phyloP scores from a whole-genome alignment of 92 coral and sea anemone species.

The Zoanthus solanderi region DNA sequence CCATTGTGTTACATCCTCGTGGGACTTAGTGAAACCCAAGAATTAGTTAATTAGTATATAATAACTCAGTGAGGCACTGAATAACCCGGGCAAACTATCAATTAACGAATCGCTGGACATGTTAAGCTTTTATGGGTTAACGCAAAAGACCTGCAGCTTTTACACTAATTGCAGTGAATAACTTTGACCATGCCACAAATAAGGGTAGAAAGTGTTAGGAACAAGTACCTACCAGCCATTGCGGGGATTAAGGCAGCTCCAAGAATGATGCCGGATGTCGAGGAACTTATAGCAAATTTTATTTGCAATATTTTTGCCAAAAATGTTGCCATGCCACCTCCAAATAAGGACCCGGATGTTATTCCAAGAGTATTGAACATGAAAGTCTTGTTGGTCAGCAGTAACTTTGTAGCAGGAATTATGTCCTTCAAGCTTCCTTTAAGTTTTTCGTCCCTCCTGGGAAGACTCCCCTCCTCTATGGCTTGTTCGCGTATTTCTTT shows the following conservation, averaged over 20 bases:
- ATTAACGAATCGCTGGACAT: too few relatives aligned
- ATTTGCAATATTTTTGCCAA: slow-evolving; percentile 70
- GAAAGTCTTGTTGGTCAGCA: slow-evolving; percentile 74
- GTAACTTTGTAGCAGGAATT: slow-evolving; percentile 67
- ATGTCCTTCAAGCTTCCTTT: slow-evolving; percentile 60
- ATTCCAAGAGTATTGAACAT: slow-evolving; percentile 77
- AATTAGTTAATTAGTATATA: too few relatives aligned
- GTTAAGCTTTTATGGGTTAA: too few relatives aligned
- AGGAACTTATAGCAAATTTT: slow-evolving; percentile 68
- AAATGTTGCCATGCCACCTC: slow-evolving; percentile 65
- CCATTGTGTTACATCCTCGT: too few relatives aligned
- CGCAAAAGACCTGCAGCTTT: too few relatives aligned
- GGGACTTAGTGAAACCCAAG: too few relatives aligned
- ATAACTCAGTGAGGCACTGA: too few relatives aligned
- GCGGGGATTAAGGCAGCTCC: slow-evolving; percentile 64
- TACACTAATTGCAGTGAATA: too few relatives aligned
- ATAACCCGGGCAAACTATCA: too few relatives aligned
- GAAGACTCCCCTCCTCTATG: slow-evolving; percentile 66
- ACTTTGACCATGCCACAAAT: too few relatives aligned
- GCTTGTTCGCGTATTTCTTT: slow-evolving; percentile 72
- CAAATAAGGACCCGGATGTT: slow-evolving; percentile 60
- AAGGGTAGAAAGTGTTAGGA: too few relatives aligned
- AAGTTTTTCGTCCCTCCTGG: slow-evolving; percentile 55
- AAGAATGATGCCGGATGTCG: slow-evolving; percentile 62
- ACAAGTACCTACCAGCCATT: slow-evolving; percentile 44